phyloP scores from a whole-genome alignment of 2,797 vertebrate genomes.

The Mionectes olivaceus region DNA sequence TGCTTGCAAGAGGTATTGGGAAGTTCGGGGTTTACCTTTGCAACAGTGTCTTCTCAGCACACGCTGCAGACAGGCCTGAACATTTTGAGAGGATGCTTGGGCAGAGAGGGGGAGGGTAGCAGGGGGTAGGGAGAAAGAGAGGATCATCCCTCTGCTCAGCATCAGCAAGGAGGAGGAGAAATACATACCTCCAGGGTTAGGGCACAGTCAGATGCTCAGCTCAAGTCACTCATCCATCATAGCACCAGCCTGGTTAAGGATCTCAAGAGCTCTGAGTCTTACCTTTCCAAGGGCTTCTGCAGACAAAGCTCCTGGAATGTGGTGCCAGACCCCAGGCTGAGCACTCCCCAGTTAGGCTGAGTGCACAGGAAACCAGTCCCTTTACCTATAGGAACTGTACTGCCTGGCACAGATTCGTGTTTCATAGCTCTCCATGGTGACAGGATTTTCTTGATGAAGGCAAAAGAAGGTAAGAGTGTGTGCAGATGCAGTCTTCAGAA shows the following conservation, averaged over 20 bases:
- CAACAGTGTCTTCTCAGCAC: slow-evolving; percentile 37
- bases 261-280: slow-evolving; percentile 13
- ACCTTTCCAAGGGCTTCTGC: slow-evolving; percentile 49
- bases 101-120: neutral
- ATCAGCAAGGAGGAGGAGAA: slow-evolving; percentile 12
- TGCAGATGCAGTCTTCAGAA: neutral
- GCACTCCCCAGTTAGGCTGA: neutral
- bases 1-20: slow-evolving; percentile 36
- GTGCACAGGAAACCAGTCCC: slow-evolving; percentile 44
- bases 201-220: slow-evolving; percentile 26
- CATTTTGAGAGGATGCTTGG: neutral
- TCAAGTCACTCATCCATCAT: slow-evolving; percentile 17
- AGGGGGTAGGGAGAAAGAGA: neutral
- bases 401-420: neutral
- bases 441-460: neutral
- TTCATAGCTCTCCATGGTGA: slow-evolving; percentile 11
- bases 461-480: neutral
- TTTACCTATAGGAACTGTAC: neutral
- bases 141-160: neutral
- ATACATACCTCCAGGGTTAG: slow-evolving; percentile 65
- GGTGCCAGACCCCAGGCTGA: slow-evolving; percentile 5
- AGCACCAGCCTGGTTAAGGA: slow-evolving; percentile 43
- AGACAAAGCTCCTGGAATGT: slow-evolving; percentile 18
- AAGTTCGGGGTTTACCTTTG: slow-evolving; percentile 45
- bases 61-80: slow-evolving; percentile 35